Conservation (phyloP, 2,113 vertebrate genomes). For the Holacanthus passer region DNA sequence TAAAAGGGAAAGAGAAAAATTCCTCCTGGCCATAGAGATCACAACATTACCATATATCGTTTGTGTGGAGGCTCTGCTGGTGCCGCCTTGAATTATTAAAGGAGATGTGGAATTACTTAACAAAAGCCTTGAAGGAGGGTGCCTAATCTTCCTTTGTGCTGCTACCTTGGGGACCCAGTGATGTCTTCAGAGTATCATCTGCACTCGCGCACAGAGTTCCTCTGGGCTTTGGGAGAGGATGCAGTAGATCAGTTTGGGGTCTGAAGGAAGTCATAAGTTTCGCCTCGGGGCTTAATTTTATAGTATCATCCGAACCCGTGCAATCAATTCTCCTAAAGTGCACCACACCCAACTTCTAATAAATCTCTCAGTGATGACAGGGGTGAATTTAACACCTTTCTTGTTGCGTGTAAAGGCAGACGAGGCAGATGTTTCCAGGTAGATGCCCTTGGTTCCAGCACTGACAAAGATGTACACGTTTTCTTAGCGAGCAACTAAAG, state of each 20-base stretch:
- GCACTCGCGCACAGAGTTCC: constrained; percentile 52
- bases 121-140: constrained; percentile 75
- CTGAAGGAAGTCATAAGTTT: constrained; percentile 66
- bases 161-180: constrained; percentile 67
- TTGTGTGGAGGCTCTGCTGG: constrained; percentile 54
- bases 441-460: background rate
- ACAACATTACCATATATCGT: constrained; percentile 55
- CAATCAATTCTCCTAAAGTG: constrained; percentile 48
- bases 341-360: constrained; percentile 34
- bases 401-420: constrained; percentile 25
- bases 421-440: constrained; percentile 17
- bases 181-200: constrained; percentile 71
- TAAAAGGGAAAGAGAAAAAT: constrained; percentile 48
- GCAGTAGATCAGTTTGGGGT: constrained; percentile 46
- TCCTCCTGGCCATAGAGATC: constrained; percentile 59
- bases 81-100: constrained; percentile 80
- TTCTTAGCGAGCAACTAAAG: constrained; percentile 11
- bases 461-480: constrained; percentile 13
- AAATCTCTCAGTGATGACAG: constrained; percentile 45
- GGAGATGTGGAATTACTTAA: constrained; percentile 77
- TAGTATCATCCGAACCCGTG: constrained; percentile 34
- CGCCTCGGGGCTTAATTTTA: constrained; percentile 57
- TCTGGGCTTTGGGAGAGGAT: constrained; percentile 56
- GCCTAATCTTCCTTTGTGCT: constrained; percentile 78
- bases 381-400: constrained; percentile 16